phyloP scores from a whole-genome alignment of 1,140 invertebrate genomes.

The Brachionus asplanchnoidis region DNA sequence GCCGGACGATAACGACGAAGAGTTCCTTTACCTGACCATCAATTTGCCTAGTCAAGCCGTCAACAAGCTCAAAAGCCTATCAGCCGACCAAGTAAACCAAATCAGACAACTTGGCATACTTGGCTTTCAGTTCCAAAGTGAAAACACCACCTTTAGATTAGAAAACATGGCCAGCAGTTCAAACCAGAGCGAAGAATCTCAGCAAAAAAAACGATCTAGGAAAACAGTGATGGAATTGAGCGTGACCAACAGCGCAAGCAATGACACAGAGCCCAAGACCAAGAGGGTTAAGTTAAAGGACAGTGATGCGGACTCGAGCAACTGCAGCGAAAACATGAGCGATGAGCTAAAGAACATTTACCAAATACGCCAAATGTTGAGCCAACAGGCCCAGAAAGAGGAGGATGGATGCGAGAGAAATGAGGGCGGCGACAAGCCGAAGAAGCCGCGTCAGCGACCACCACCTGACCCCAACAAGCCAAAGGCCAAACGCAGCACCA shows the following conservation, averaged over 20 bases:
- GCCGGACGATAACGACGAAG: background rate
- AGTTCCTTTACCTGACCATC: background rate
- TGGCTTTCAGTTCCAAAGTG: background rate
- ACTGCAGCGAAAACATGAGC: background rate
- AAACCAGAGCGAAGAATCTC: background rate
- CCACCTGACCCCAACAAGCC: background rate
- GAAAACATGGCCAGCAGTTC: background rate
- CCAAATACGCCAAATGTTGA: slow-evolving; percentile 19
- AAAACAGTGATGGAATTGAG: slow-evolving; percentile 18
- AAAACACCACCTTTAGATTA: background rate
- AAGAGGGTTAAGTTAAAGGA: background rate
- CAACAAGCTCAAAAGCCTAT: background rate
- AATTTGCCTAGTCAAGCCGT: background rate
- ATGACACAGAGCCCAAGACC: background rate
- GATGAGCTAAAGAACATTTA: slow-evolving; percentile 9
- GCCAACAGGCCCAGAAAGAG: background rate
- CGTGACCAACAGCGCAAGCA: background rate
- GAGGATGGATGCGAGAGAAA: background rate
- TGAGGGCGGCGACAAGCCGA: background rate
- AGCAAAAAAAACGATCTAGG: background rate
- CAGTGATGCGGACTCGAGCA: background rate
- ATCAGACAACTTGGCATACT: background rate
- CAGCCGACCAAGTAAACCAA: background rate
- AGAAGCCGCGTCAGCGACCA: background rate
- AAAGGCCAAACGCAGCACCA: background rate